A percentile compares a stretch with the other conserved stretches of the same genome.
Evolutionary conservation across 2,888 invertebrate species (phyloP).

Genomic region (Ptychoptera albimana): DNA sequence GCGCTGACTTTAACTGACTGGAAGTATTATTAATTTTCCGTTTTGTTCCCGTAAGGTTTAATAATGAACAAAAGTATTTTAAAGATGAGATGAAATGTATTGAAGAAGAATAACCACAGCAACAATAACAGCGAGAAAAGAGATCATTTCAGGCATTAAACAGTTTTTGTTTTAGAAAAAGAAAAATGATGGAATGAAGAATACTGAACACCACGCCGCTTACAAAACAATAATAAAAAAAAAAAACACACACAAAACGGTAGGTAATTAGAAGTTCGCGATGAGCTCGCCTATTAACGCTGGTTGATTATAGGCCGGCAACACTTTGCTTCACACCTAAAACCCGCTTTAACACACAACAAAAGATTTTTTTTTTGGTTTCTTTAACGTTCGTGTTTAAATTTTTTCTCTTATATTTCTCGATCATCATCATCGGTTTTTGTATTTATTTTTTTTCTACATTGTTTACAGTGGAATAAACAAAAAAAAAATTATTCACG

Average conservation of each 20-base stretch:
- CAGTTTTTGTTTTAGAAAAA: not conserved
- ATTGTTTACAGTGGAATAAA: no score
- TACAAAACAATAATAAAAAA: not conserved
- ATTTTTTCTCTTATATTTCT: no score
- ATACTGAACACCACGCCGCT: not conserved
- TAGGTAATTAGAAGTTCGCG: conserved; percentile 5
- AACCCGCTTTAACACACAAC: not conserved
- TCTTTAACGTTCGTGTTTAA: no score
- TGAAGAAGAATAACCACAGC: not conserved
- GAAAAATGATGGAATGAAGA: not conserved
- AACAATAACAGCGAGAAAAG: not conserved
- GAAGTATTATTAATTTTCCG: no score
- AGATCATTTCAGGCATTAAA: not conserved
- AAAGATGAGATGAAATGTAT: not conserved
- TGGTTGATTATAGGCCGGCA: conserved; percentile 3
- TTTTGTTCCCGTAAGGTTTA: no score
- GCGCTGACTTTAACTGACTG: no score
- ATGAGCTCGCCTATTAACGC: conserved; percentile 5
- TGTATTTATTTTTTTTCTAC: no score
- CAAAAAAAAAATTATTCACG: no score
- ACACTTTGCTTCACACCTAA: conserved; percentile 6
- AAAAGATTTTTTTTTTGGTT: no score
- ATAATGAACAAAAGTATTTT: no score
- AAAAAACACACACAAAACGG: not conserved
- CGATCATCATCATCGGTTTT: no score